Percentiles rank a stretch among this genome's conserved stretches.
phyloP scores from a whole-genome alignment of 2,888 invertebrate species.

The Neuroscelio doddi region DNA sequence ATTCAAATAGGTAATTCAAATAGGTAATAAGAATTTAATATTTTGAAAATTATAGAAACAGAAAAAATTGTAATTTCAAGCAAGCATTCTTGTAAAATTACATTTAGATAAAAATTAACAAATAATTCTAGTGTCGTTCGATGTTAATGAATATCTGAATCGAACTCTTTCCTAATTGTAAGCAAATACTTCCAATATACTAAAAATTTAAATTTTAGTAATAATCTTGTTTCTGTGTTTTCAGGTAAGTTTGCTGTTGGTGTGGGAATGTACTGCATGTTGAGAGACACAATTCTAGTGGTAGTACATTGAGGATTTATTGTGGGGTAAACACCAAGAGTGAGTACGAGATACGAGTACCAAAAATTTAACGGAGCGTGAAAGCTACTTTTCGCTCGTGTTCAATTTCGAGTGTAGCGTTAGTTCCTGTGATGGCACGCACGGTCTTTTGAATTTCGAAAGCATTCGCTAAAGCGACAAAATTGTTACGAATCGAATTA shows the following conservation, averaged over 20 bases:
- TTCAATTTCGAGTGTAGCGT: slow-evolving; percentile 45
- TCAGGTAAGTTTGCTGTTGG: slow-evolving; percentile 49
- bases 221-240: slow-evolving; percentile 27
- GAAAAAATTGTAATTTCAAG: no score
- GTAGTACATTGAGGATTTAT: slow-evolving; percentile 46
- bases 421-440: slow-evolving; percentile 38
- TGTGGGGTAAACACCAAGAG: slow-evolving; percentile 47
- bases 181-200: neutral
- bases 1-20: no score
- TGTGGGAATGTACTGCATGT: slow-evolving; percentile 38
- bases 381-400: slow-evolving; percentile 56
- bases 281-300: slow-evolving; percentile 33
- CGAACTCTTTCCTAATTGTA: no score
- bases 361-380: slow-evolving; percentile 54
- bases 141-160: no score
- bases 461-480: slow-evolving; percentile 41
- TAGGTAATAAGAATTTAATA: no score
- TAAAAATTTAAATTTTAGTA: neutral
- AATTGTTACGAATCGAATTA: slow-evolving; percentile 43
- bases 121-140: no score
- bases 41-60: no score
- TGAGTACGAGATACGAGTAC: slow-evolving; percentile 46
- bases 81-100: no score
- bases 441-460: slow-evolving; percentile 41
- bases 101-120: no score